Evolutionary conservation across 2,888 invertebrate species (phyloP).

Genomic region (Beris morrisii): DNA sequence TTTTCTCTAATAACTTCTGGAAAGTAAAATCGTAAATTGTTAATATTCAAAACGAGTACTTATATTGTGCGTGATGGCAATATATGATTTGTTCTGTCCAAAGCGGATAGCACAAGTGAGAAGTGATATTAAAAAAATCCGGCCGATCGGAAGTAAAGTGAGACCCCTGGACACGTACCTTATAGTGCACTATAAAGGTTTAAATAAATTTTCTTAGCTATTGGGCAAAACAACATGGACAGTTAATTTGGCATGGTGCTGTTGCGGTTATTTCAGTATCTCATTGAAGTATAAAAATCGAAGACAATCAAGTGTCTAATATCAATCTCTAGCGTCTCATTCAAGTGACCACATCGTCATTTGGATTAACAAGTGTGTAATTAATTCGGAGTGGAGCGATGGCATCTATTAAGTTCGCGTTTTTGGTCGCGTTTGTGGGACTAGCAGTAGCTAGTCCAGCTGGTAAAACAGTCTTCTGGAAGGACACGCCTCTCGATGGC

Average conservation of each 20-base stretch:
- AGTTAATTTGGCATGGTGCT: neutral
- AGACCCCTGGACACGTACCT: no score
- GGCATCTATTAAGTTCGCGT: slow-evolving; percentile 44
- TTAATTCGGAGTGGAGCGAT: slow-evolving; percentile 28
- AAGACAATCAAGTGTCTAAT: slow-evolving; percentile 55
- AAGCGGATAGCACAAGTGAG: neutral
- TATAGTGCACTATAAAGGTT: no score
- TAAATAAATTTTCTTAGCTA: no score
- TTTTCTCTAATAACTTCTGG: slow-evolving; percentile 2
- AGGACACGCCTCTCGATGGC: slow-evolving; percentile 70
- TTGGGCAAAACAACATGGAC: neutral
- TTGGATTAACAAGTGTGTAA: neutral
- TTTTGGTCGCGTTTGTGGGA: slow-evolving; percentile 58
- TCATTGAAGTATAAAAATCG: slow-evolving; percentile 47
- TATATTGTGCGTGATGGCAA: slow-evolving; percentile 7
- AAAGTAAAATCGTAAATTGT: slow-evolving; percentile 4
- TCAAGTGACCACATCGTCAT: slow-evolving; percentile 31
- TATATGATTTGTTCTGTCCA: neutral
- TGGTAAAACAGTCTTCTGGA: slow-evolving; percentile 66
- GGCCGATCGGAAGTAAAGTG: slow-evolving; percentile 40
- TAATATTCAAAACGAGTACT: neutral
- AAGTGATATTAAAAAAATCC: slow-evolving; percentile 35
- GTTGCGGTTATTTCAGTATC: slow-evolving; percentile 47
- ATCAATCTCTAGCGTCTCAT: slow-evolving; percentile 53
- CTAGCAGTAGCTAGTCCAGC: slow-evolving; percentile 65